Evolutionary conservation across 2,113 vertebrate genomes (phyloP), one percentile per base, ranked within the genome.

Genomic region (Alethe castanea): DNA sequence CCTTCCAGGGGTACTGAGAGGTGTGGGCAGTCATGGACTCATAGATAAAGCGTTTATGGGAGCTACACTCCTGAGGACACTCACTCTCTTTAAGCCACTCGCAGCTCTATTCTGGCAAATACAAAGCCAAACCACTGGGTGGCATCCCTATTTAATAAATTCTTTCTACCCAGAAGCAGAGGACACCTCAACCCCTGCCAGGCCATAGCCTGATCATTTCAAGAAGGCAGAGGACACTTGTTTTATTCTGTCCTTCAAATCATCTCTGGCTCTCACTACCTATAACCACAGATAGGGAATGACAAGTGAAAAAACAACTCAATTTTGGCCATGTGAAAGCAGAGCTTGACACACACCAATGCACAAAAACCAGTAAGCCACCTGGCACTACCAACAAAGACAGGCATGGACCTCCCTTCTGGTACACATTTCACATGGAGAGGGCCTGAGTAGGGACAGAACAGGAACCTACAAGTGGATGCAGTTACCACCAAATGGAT

Each of bases 41-140:
- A 1, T 1, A 52, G 25, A 28, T 53, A 47, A 53, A 88, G 70
- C 8, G 20, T 23, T 17, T 56, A 35, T n/a, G 17, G 24, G 47
- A 89, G 40, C 11, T n/a, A 25, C 2, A 35, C 7, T 40, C 8
- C 28, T 7, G 29, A 86, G 36, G 40, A 71, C 3, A 12, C 18
- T 35, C 3, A 0, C 9, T 16, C 9, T 47, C 64, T 61, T 25
- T 18, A 53, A 67, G 28, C 9, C 11, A 4, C 26, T 40, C 38
- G 78, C 10, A 9, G 47, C 45, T 31, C 23, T n/a, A 35, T 3
- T 78, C 31, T 16, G 67, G 72, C 57, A 81, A 77, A 83, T 60
- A 67, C 78, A 83, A 65, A 64, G 12, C 28, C 53, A 76, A 29
- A 69, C 95, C 95, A 86, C 91, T 24, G 59, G 86, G 87, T 87